phyloP scores from a whole-genome alignment of 2,888 invertebrate species.

The Plebejus melissa region DNA sequence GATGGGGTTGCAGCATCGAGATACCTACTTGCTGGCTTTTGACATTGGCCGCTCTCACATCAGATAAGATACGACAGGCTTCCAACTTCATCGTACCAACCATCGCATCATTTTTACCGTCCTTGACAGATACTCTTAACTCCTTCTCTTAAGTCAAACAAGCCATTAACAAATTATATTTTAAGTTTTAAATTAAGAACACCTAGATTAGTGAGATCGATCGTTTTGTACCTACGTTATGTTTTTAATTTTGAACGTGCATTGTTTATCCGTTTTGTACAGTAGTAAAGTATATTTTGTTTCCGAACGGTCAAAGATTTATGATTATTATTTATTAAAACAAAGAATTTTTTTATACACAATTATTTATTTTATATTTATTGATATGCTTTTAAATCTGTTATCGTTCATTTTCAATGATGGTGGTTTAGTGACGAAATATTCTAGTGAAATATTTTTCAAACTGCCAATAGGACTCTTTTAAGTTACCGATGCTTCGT shows the following conservation, averaged over 20 bases:
- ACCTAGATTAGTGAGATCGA: conserved; percentile 60
- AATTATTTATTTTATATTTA: conserved; percentile 62
- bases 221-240: conserved; percentile 67
- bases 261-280: conserved; percentile 67
- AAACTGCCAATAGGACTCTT: conserved; percentile 66
- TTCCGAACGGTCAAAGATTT: conserved; percentile 62
- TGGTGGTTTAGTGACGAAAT: conserved; percentile 57
- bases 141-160: conserved; percentile 62
- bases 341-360: conserved; percentile 53
- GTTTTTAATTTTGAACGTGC: conserved; percentile 59
- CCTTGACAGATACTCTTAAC: conserved; percentile 55
- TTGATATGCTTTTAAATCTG: conserved; percentile 47
- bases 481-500: conserved; percentile 71
- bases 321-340: conserved; percentile 59
- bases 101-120: conserved; percentile 71
- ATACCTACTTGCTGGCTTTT: conserved; percentile 79
- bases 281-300: conserved; percentile 69
- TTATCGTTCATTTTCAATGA: conserved; percentile 39
- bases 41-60: conserved; percentile 71
- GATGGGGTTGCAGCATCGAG: conserved; percentile 79
- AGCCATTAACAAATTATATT: conserved; percentile 67
- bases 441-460: conserved; percentile 52
- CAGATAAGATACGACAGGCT: conserved; percentile 73
- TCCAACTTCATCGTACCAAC: conserved; percentile 65
- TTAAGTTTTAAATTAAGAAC: conserved; percentile 69